phyloP scores from a whole-genome alignment of 2,113 vertebrate species.

The Catharus minimus region DNA sequence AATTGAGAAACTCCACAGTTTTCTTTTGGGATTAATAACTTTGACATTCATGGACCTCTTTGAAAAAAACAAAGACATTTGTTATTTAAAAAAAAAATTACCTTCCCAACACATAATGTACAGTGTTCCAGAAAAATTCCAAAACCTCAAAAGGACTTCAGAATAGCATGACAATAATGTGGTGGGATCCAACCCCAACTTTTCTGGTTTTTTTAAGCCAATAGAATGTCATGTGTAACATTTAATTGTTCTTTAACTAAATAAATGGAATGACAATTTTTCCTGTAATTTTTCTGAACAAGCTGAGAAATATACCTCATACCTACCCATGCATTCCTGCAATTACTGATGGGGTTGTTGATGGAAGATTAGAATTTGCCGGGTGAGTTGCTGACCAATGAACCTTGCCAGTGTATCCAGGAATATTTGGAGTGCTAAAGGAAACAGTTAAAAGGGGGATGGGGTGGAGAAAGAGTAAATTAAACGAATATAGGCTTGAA shows the following conservation, averaged over 20 bases:
- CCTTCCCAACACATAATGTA: background rate
- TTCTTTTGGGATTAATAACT: background rate
- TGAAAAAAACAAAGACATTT: background rate
- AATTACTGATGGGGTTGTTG: constrained; percentile 53
- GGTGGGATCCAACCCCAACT: background rate
- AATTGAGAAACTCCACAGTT: background rate
- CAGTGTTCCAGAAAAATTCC: background rate
- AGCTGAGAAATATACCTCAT: constrained; percentile 34
- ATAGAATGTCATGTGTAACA: background rate
- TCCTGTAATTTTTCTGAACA: constrained; percentile 14
- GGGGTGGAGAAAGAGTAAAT: background rate
- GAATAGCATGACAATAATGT: background rate
- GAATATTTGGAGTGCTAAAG: constrained; percentile 76
- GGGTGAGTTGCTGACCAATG: constrained; percentile 71
- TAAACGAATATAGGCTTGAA: constrained; percentile 13
- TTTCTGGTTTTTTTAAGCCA: background rate
- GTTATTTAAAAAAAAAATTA: background rate
- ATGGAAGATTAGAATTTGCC: constrained; percentile 69
- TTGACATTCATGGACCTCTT: background rate
- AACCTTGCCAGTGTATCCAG: constrained; percentile 79
- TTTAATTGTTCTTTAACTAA: constrained; percentile 56
- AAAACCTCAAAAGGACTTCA: background rate
- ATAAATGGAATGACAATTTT: constrained; percentile 29
- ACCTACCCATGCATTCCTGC: constrained; percentile 72
- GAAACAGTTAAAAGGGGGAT: constrained; percentile 36